phyloP scores from a whole-genome alignment of 2,888 invertebrate species.

The Lucinisca nassula region DNA sequence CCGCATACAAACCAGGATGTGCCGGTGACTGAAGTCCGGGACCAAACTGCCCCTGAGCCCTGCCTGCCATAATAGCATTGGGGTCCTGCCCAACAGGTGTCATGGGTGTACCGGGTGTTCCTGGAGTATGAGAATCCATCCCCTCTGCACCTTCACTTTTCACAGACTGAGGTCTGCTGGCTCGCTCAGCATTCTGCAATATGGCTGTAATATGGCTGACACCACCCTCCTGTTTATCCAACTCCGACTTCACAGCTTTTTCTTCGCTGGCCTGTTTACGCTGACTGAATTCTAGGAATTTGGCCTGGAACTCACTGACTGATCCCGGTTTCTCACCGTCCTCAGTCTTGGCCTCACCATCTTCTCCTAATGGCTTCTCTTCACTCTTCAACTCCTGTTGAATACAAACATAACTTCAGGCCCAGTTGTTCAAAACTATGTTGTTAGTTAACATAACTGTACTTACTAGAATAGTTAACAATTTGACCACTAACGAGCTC shows the following conservation, averaged over 20 bases:
- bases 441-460: too few species aligned
- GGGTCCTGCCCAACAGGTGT: constrained; percentile 63
- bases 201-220: constrained; percentile 81
- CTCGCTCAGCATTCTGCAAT: constrained; percentile 64
- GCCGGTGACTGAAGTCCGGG: constrained; percentile 75
- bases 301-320: constrained; percentile 84
- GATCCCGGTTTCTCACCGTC: constrained; percentile 88
- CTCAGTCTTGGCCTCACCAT: constrained; percentile 91
- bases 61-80: constrained; percentile 27
- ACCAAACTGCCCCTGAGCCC: constrained; percentile 68
- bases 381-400: neutral
- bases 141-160: constrained; percentile 61
- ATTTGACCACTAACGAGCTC: too few species aligned
- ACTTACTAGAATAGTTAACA: too few species aligned
- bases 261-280: constrained; percentile 71
- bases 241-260: constrained; percentile 53
- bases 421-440: too few species aligned
- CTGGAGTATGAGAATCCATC: constrained; percentile 57
- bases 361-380: constrained; percentile 32
- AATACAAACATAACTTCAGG: too few species aligned
- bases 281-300: constrained; percentile 87
- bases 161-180: constrained; percentile 34
- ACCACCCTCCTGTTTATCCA: constrained; percentile 66
- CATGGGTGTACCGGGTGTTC: constrained; percentile 69
- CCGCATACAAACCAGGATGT: constrained; percentile 56